Base-by-base conservation (phyloP, 2,888 invertebrate species). In the Heterodera filipjevi region DNA sequence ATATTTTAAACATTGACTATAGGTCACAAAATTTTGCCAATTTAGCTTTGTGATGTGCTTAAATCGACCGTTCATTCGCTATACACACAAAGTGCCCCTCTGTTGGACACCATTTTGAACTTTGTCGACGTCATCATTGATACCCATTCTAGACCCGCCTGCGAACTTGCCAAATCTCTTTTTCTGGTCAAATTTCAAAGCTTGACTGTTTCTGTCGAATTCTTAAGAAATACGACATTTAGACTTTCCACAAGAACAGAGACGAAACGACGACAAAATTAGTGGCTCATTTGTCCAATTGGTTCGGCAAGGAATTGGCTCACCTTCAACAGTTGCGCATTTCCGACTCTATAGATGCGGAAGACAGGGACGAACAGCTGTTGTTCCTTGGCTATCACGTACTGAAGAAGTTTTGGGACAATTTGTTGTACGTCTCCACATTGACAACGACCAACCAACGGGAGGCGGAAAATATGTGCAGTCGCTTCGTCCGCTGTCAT, bases 11-110 rank as follows among this genome's bases (percentile, higher is more conserved):
- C 3, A 8, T 30, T 8, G n/a, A n/a, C n/a, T 19, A 66, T n/a
- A 5, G 53, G 0, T 16, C 14, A 10, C 14, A 77, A 64, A 64
- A 16, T 3, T 74, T 44, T 27, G 10, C 39, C 3, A 27, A 49
- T 77, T 77, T 12, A 77, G 79, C 46, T 79, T 32, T 79, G 79
- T 46, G 77, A 72, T 6, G 79, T 79, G 32, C 46, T 79, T 22
- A 71, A 73, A n/a, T 79, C 79, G n/a, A 71, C 79, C 14, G 64
- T 77, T 44, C 39, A 76, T 66, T 79, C 79, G 27, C 33, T 79
- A 33, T 72, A 79, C 66, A 79, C 44, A 27, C 64, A 32, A 32
- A 66, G 35, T 39, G 74, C 76, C 27, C 77, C 79, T 30, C 22
- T 79, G 22, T n/a, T 79, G 39, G 76, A 77, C 14, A 71, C 66